Percentiles rank a stretch among this genome's conserved stretches.
Conservation (phyloP, 2,888 invertebrate species). For the Busseola fusca region DNA sequence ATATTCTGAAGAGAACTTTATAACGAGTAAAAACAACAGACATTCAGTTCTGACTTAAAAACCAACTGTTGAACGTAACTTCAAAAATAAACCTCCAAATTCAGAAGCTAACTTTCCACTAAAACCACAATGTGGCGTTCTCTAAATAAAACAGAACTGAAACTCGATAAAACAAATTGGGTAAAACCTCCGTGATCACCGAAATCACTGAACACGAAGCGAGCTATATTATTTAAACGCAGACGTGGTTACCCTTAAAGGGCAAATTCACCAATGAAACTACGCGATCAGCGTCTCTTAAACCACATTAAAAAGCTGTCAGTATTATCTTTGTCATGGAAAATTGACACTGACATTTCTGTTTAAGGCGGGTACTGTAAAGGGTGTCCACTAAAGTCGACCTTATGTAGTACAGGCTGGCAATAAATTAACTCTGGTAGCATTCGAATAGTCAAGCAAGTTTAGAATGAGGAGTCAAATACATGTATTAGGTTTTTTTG, state of each 20-base stretch:
- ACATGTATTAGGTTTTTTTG: too few relatives aligned
- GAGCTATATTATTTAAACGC: slow-evolving; percentile 16
- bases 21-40: neutral
- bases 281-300: neutral
- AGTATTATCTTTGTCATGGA: neutral
- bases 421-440: too few relatives aligned
- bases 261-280: neutral
- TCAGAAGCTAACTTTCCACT: neutral
- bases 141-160: slow-evolving; percentile 17
- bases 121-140: slow-evolving; percentile 9
- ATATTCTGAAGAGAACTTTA: neutral
- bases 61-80: neutral
- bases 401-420: too few relatives aligned
- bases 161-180: slow-evolving; percentile 34
- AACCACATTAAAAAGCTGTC: neutral
- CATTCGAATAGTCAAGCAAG: too few relatives aligned
- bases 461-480: too few relatives aligned
- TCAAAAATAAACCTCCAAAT: neutral
- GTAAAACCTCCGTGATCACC: slow-evolving; percentile 14
- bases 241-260: slow-evolving; percentile 8
- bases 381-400: too few relatives aligned
- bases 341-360: neutral
- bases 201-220: slow-evolving; percentile 31
- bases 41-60: neutral
- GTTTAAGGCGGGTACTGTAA: neutral